Percentiles rank a stretch among this genome's conserved stretches.
Evolutionary conservation across 2,888 invertebrate species (phyloP).

Genomic region (Drosophila meridionalis): DNA sequence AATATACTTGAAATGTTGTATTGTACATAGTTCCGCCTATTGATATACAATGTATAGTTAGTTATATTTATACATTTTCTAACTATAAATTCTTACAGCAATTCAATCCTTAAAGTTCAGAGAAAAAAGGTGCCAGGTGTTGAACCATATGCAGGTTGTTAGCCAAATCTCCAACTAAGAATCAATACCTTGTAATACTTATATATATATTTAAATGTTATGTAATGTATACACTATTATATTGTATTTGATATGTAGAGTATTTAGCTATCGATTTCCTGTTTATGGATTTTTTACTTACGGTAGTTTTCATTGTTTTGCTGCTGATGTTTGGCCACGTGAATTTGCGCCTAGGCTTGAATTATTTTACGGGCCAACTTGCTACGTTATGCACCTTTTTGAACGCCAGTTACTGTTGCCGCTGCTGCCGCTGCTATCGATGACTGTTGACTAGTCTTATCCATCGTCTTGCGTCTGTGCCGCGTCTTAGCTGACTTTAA

Average conservation of each 20-base stretch:
- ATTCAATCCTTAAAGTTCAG: neutral
- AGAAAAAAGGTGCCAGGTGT: neutral
- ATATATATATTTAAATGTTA: neutral
- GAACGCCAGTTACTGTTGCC: conserved; percentile 28
- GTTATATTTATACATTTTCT: neutral
- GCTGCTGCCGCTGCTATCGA: conserved; percentile 30
- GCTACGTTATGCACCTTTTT: conserved; percentile 50
- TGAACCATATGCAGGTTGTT: neutral
- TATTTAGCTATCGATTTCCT: conserved; percentile 1
- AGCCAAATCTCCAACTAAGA: neutral
- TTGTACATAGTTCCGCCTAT: neutral
- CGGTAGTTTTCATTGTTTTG: conserved; percentile 39
- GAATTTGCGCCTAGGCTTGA: conserved; percentile 62
- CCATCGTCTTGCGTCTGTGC: conserved; percentile 55
- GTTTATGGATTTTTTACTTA: neutral
- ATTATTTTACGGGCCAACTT: conserved; percentile 49
- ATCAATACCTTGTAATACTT: neutral
- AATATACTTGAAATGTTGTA: too few relatives aligned
- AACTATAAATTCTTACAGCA: neutral
- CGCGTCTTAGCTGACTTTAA: conserved; percentile 59
- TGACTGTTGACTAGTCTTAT: conserved; percentile 53
- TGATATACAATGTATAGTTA: neutral
- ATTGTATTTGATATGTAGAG: conserved; percentile 10
- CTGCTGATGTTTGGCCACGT: conserved; percentile 59
- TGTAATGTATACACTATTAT: neutral